Evolutionary conservation across 2,888 invertebrate species (phyloP), one percentile per base, ranked within the genome.

Genomic region (Hypercompe scribonia): DNA sequence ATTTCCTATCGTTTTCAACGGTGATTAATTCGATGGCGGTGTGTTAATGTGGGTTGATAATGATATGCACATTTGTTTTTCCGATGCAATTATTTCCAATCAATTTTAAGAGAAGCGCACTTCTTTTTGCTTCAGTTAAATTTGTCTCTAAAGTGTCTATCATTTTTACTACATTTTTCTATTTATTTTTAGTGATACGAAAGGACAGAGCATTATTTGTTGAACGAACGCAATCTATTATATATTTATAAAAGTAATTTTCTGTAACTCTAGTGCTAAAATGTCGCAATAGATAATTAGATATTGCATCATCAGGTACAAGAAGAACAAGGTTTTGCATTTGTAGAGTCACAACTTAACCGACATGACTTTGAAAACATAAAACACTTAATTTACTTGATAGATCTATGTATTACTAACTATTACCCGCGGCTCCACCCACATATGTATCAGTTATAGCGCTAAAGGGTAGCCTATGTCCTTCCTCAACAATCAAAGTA

Each of bases 1-100:
- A 78, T 78, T 82, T 81, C 69, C 65, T 78, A 79, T 83, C 76
- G 71, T 66, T 79, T 76, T 75, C 70, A 75, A 74, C 75, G 72
- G 34, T 76, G 74, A 80, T 76, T 82, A 78, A 78, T 77, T 65
- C 15, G 61, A 64, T 68, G 65, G 65, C 65, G 58, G 68, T 58
- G 11, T 31, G 63, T 34, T 68, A 61, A 76, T 69, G 65, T 69
- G 65, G 69, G 73, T 65, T 69, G 58, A n/a, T 54, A 54, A 75
- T 65, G 63, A 36, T 58, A 46, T 69, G 65, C 65, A 58, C 39
- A 69, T 42, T 61, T 46, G 28, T 61, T 65, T 69, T 69, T 15
- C 36, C 65, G 21, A 64, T 58, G 36, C 39, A 54, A 65, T 34
- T n/a, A 28, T 28, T 50, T n/a, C 13, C 28, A 61, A 61, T 54